Evolutionary conservation across 2,113 vertebrate genomes (phyloP).

Genomic region (Megaceryle maxima): DNA sequence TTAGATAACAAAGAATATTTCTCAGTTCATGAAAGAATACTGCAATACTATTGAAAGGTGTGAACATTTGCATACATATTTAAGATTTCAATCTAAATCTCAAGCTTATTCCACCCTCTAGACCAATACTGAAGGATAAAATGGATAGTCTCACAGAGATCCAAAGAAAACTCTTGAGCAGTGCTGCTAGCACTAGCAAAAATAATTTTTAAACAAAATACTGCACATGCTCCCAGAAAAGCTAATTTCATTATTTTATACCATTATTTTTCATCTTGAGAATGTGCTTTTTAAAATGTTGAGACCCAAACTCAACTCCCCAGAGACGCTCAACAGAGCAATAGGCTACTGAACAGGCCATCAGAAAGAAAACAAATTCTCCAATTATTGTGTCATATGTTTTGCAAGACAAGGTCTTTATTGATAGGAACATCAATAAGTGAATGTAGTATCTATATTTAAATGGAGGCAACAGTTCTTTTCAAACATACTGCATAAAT

Average conservation of each 20-base stretch:
- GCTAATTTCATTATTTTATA: not conserved
- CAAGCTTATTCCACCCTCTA: not conserved
- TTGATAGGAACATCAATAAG: constrained; percentile 2
- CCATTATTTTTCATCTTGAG: not conserved
- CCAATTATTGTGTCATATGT: not conserved
- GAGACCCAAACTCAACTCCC: not conserved
- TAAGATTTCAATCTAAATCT: constrained; percentile 16
- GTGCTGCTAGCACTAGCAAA: not conserved
- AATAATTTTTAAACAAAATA: not conserved
- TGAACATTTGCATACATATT: not conserved
- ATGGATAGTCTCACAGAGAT: not conserved
- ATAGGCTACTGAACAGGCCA: not conserved
- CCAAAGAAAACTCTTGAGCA: not conserved
- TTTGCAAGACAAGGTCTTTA: constrained; percentile 14
- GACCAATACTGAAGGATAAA: constrained; percentile 8
- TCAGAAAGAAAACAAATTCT: not conserved
- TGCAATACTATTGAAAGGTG: not conserved
- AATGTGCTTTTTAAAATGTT: not conserved
- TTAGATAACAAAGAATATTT: constrained; percentile 42
- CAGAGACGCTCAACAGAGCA: not conserved
- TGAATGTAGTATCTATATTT: not conserved
- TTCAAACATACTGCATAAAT: constrained; percentile 12
- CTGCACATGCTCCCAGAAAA: not conserved
- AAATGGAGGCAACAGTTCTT: not conserved
- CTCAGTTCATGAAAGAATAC: not conserved